Evolutionary conservation across 2,888 invertebrate genomes (phyloP), one percentile per base, ranked within the genome.

Genomic region (Dione vanillae): DNA sequence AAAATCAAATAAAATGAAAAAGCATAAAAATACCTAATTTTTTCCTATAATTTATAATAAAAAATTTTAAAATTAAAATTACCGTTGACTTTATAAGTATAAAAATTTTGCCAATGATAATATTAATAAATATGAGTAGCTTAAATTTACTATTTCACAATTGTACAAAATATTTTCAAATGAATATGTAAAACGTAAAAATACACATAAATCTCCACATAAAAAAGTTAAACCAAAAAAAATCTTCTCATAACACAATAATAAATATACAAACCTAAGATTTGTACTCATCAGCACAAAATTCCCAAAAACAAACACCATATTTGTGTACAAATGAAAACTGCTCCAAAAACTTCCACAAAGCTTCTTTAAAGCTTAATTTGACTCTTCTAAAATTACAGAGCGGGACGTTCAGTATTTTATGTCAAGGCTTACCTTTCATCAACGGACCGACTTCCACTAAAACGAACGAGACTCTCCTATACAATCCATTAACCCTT

Each of bases 311-410:
- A n/a, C 20, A 43, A 43, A 43, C 14, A 11, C 10, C 56, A 16
- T 40, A 56, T 56, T 56, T 56, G 16, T 56, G 16, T 19, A 56
- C 2, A 56, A 16, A 16, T 11, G n/a, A 59, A 43, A 59, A 45
- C 27, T 61, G 27, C 43, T 61, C 45, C 56, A 70, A 49, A 43
- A 49, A 64, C 52, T 51, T 49, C 40, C 47, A 49, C 37, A 64
- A 64, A 64, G 64, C 64, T 66, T 73, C 71, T 74, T 74, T 71
- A 40, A 41, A 58, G 56, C 71, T 71, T 84, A 85, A 88, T 89
- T 88, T 82, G 83, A 85, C 84, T 86, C 83, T 79, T 84, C 80
- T 82, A 84, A 85, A 86, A 89, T 88, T 89, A 89, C 84, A 84
- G 83, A 77, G 80, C 78, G 77, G 80, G 78, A 84, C 82, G 85